Evolutionary conservation across 35 echinoderm and acorn worm species (phyloP), one percentile per base, ranked within the genome.

Genomic region (Heliocidaris erythrogramma): DNA sequence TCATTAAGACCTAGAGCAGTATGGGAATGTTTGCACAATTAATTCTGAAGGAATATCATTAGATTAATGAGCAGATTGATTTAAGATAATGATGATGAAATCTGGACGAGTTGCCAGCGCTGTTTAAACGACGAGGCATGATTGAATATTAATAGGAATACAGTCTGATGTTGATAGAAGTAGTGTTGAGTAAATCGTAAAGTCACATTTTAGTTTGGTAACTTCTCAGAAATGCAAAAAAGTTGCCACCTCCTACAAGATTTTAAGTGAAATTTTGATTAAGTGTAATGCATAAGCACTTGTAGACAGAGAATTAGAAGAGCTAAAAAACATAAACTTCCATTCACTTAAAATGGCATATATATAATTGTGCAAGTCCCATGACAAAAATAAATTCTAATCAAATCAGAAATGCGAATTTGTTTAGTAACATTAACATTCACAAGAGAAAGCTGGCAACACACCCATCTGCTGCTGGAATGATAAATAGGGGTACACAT

Each of bases 1-100:
- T 24, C 65, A 78, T 78, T 78, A 78, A 27, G 65, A 78, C 21
- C 65, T n/a, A 4, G 65, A 7, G 17, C 65, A 18, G 27, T 78
- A 18, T 78, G 65, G 65, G n/a, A 78, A 78, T 78, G 65, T 78
- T 78, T 78, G 65, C 21, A 18, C 65, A 78, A 78, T 78, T 78
- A 78, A 78, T 18, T 78, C 65, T 78, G 65, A 78, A n/a, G 65
- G 65, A 78, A 78, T 78, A 78, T 78, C 65, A 78, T 78, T 18
- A 78, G 18, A 78, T 78, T 78, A 78, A 78, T 78, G 65, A 78
- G 65, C 65, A 78, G 4, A 78, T 78, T 78, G 65, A 78, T 78
- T 78, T 78, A 78, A 78, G 65, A 78, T 78, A 78, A 78, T 78
- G 65, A 78, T 78, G 65, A 78, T 8, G 65, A 78, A 78, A 78